Conservation (phyloP, 2,113 vertebrate genomes). For the Emydura subglobosa region DNA sequence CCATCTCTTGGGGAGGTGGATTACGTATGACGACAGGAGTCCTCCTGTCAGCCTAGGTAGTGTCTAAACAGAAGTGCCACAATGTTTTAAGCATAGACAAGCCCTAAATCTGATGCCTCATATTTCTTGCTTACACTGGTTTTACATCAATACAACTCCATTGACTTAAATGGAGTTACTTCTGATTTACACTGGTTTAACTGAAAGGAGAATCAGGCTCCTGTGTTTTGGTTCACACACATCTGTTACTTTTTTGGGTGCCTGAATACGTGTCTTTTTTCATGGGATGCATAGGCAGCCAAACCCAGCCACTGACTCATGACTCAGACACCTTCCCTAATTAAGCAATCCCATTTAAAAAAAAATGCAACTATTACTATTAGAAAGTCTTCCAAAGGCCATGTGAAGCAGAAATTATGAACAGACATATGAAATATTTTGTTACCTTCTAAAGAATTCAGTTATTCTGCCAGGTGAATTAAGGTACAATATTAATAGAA, state of each 20-base stretch:
- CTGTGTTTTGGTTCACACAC: neutral
- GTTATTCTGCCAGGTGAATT: neutral
- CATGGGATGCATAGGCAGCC: neutral
- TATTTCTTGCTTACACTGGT: neutral
- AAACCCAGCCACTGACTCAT: neutral
- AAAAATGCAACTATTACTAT: neutral
- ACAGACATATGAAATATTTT: neutral
- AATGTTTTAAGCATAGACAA: neutral
- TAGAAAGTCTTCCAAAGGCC: rapidly evolving
- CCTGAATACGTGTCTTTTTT: neutral
- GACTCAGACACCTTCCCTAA: neutral
- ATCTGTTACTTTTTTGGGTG: neutral
- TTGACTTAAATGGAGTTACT: neutral
- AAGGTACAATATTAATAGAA: neutral
- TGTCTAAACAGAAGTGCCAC: neutral
- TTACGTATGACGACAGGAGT: neutral
- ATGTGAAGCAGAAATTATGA: neutral
- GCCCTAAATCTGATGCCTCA: neutral
- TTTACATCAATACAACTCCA: neutral
- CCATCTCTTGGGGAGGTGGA: neutral
- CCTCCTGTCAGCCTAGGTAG: neutral
- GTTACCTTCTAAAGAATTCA: neutral
- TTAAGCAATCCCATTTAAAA: neutral
- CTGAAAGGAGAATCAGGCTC: neutral
- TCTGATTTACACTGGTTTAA: neutral